A percentile compares a stretch with the other conserved stretches of the same genome.
Conservation (phyloP, 2,113 vertebrate genomes). For the Syngnathus scovelli region DNA sequence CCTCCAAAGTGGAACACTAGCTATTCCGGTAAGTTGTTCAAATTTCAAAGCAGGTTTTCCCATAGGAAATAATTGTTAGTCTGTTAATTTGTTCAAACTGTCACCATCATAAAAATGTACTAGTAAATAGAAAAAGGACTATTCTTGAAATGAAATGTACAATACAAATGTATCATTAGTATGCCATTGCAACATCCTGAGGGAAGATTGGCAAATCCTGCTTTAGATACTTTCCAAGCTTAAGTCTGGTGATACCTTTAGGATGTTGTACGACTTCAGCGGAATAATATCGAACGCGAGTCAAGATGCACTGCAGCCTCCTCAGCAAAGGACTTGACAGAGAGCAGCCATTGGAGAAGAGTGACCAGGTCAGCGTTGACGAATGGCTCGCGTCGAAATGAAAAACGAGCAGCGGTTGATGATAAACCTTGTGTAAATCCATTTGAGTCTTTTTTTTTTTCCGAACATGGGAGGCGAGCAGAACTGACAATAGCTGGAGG, state of each 20-base stretch:
- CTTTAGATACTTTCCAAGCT: conserved; percentile 1
- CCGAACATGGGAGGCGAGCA: conserved; percentile 69
- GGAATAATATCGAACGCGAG: conserved; percentile 11
- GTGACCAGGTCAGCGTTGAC: conserved; percentile 49
- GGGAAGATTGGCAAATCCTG: not conserved
- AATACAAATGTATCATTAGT: not conserved
- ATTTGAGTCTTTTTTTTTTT: conserved; percentile 40
- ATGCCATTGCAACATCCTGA: not conserved
- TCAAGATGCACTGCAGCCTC: conserved; percentile 3
- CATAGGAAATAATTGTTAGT: not conserved
- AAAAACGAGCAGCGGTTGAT: conserved; percentile 58
- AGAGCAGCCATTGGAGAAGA: conserved; percentile 32
- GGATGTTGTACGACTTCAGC: not conserved
- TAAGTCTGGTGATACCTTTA: not conserved
- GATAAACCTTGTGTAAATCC: conserved; percentile 69
- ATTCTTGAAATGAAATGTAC: not conserved
- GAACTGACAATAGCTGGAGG: conserved; percentile 75
- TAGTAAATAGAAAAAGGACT: not conserved
- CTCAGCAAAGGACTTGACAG: conserved; percentile 34
- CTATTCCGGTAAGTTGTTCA: not conserved
- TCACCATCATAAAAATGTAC: not conserved
- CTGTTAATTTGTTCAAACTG: not conserved
- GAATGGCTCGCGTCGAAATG: conserved; percentile 44
- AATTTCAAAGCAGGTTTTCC: not conserved
- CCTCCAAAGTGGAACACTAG: not conserved